These are phyloP conservation scores for Zosterops lateralis DNA, from an alignment of 2,113 vertebrate genomes.

Conservation along the genomic window DNA sequence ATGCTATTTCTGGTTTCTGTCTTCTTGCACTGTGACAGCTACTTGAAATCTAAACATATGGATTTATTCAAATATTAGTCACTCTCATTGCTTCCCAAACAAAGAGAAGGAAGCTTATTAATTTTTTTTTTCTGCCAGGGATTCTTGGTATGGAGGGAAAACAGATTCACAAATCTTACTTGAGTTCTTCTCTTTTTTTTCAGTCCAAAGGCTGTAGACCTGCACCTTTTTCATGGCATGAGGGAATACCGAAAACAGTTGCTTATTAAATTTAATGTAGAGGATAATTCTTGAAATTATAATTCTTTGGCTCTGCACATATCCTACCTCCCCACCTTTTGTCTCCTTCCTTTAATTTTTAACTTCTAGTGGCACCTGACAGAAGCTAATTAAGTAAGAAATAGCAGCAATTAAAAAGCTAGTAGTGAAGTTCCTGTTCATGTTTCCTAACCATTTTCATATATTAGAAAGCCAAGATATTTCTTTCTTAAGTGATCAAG, in stretches of 20 bases:
- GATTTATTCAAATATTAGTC: constrained; percentile 46
- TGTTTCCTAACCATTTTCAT: neutral
- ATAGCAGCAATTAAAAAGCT: neutral
- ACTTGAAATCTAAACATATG: neutral
- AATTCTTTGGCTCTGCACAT: neutral
- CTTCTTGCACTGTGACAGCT: neutral
- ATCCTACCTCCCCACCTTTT: neutral
- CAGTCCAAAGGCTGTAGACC: neutral
- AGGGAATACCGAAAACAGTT: neutral
- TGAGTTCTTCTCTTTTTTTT: neutral
- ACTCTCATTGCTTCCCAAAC: neutral
- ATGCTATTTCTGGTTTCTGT: constrained; percentile 2
- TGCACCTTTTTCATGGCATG: neutral
- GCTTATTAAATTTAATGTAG: neutral
- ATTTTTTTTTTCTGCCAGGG: neutral
- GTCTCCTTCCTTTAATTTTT: neutral
- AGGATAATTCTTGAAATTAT: neutral
- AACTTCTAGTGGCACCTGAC: neutral
- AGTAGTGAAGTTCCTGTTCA: neutral
- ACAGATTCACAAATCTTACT: neutral
- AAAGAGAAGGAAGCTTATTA: neutral
- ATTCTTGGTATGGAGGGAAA: neutral
- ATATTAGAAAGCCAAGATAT: neutral
- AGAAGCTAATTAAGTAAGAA: neutral
- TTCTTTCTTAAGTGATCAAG: neutral